phyloP scores from a whole-genome alignment of 2,113 vertebrate species.

The Miniopterus natalensis region DNA sequence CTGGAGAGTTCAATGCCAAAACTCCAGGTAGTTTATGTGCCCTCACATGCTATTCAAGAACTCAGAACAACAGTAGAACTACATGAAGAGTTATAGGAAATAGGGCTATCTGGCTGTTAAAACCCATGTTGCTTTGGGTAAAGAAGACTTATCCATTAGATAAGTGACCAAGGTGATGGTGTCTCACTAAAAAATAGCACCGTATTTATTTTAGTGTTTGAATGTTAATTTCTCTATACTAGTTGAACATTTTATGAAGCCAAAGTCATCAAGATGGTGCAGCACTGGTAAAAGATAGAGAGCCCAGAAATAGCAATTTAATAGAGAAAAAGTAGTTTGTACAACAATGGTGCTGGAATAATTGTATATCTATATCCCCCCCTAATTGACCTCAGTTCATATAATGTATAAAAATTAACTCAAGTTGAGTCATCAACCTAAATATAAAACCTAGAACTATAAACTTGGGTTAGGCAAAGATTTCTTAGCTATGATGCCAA shows the following conservation, averaged over 20 bases:
- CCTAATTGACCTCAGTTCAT: background rate
- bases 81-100: constrained; percentile 88
- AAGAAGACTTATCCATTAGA: constrained; percentile 94
- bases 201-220: background rate
- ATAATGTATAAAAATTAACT: background rate
- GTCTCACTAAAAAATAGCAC: constrained; percentile 91
- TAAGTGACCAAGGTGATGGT: constrained; percentile 92
- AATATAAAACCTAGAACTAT: background rate
- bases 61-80: constrained; percentile 93
- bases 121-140: constrained; percentile 91
- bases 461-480: background rate
- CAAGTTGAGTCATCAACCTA: background rate
- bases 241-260: background rate
- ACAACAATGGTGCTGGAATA: background rate
- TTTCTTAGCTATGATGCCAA: constrained; percentile 11
- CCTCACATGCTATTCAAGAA: constrained; percentile 95
- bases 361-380: background rate
- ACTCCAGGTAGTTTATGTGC: constrained; percentile 91
- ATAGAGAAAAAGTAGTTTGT: background rate
- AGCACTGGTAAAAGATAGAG: background rate
- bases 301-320: background rate
- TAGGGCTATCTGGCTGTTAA: constrained; percentile 91
- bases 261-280: background rate
- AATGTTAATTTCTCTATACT: constrained; percentile 42
- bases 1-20: constrained; percentile 94